These are phyloP conservation scores for Syngnathoides biaculeatus DNA, from an alignment of 2,113 vertebrate species.

Conservation along the genomic window DNA sequence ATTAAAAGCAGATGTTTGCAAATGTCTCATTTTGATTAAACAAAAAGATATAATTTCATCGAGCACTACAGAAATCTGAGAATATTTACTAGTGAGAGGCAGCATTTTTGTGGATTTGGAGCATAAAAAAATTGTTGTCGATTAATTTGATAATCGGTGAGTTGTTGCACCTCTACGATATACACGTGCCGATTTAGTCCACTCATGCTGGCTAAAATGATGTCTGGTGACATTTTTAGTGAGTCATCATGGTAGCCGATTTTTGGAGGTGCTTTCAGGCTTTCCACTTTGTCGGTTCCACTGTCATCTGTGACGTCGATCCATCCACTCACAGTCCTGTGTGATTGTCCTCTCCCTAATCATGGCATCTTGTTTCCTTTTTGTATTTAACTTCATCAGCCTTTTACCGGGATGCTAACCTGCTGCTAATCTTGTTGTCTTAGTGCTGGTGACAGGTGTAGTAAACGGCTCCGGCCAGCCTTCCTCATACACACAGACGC, in stretches of 20 bases:
- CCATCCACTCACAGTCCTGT: background rate
- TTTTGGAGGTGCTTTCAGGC: background rate
- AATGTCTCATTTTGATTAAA: no score
- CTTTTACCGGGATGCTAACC: slow-evolving; percentile 60
- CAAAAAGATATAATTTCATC: no score
- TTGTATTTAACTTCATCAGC: slow-evolving; percentile 29
- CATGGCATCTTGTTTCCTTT: slow-evolving; percentile 30
- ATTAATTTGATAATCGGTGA: no score
- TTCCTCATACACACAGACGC: slow-evolving; percentile 62
- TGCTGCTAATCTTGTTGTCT: slow-evolving; percentile 74
- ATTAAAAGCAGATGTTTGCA: no score
- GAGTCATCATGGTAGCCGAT: background rate
- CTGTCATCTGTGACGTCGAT: background rate
- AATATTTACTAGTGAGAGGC: no score
- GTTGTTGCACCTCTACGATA: no score
- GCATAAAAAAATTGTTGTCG: no score
- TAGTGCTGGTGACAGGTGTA: slow-evolving; percentile 74
- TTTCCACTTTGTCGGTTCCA: background rate
- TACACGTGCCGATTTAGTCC: background rate
- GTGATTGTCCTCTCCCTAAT: slow-evolving; percentile 26
- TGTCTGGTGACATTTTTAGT: background rate
- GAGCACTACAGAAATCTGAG: no score
- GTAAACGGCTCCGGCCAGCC: slow-evolving; percentile 66
- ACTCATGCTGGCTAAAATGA: background rate
- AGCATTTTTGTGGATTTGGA: no score